Evolutionary conservation across 2,888 invertebrate genomes (phyloP).

Genomic region (Rugalucina vietnamica): DNA sequence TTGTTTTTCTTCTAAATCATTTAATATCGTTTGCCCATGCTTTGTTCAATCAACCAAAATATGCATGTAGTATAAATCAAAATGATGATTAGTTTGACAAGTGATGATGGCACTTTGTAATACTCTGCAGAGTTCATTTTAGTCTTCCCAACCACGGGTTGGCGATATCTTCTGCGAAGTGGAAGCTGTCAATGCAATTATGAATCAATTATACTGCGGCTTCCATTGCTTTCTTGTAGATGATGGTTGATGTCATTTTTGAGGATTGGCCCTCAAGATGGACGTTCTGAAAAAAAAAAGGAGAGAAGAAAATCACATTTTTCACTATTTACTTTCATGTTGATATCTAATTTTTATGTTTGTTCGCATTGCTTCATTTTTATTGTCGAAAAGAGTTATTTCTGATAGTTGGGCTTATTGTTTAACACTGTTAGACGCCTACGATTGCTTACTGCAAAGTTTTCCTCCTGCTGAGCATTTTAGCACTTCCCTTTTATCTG

Average conservation of each 20-base stretch:
- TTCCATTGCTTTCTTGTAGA: not conserved
- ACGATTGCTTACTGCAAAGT: no score
- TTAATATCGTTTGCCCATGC: constrained; percentile 94
- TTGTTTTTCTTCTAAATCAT: constrained; percentile 90
- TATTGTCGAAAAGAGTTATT: no score
- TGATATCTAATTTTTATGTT: no score
- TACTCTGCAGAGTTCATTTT: constrained; percentile 29
- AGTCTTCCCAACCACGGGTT: constrained; percentile 43
- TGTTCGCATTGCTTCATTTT: no score
- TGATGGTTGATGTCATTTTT: not conserved
- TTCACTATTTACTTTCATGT: no score
- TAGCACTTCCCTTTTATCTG: no score
- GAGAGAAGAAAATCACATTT: no score
- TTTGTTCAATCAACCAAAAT: constrained; percentile 92
- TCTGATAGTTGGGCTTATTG: no score
- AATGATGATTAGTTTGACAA: constrained; percentile 90
- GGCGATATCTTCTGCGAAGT: constrained; percentile 33
- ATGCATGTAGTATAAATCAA: constrained; percentile 91
- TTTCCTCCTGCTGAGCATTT: no score
- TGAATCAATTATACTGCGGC: not conserved
- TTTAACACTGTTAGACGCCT: no score
- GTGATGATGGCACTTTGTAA: constrained; percentile 60
- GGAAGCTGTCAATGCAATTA: not conserved
- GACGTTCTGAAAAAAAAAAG: not conserved
- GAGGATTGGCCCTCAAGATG: not conserved